Evolutionary conservation across 2,888 invertebrate species (phyloP).

Genomic region (Horisme vitalbata): DNA sequence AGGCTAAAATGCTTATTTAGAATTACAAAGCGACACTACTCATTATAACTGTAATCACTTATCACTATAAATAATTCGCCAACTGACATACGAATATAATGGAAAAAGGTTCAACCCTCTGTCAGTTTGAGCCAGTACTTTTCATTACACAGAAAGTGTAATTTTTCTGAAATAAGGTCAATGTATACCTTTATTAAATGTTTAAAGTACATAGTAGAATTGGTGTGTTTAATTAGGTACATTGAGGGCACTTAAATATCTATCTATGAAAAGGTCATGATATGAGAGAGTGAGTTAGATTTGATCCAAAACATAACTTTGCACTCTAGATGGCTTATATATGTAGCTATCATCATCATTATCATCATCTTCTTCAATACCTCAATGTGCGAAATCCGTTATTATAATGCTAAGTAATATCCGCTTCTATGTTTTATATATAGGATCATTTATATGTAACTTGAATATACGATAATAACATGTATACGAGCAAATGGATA

Average conservation of each 20-base stretch:
- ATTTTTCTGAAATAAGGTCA: background rate
- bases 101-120: no score
- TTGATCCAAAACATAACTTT: no score
- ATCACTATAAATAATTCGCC: no score
- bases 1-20: conserved; percentile 10
- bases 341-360: no score
- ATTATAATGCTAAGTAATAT: conserved; percentile 20
- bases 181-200: background rate
- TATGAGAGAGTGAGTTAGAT: no score
- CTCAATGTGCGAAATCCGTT: conserved; percentile 8
- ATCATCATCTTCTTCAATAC: background rate
- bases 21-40: background rate
- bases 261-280: no score
- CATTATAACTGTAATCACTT: conserved; percentile 1
- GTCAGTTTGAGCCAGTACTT: no score
- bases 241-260: conserved; percentile 2
- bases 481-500: conserved; percentile 35
- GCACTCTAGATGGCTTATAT: no score
- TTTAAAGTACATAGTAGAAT: conserved; percentile 1
- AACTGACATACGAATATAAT: no score
- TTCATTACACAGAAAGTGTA: no score
- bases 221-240: conserved; percentile 10
- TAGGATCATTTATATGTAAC: conserved; percentile 25
- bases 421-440: conserved; percentile 28
- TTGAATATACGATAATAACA: conserved; percentile 31